Evolutionary conservation across 2,888 invertebrate species (phyloP).

Genomic region (Campoletis raptor): DNA sequence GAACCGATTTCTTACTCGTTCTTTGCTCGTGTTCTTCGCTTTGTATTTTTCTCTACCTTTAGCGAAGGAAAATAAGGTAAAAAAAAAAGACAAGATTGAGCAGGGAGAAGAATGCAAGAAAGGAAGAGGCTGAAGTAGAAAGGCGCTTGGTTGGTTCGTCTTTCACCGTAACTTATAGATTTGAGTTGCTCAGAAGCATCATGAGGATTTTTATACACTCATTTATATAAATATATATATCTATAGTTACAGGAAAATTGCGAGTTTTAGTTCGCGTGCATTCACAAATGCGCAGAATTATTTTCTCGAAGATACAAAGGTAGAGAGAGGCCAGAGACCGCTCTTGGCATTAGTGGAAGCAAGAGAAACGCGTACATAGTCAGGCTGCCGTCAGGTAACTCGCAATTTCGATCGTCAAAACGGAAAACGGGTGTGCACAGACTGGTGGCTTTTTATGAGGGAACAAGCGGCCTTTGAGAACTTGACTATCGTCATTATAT

Average conservation of each 20-base stretch:
- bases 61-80: conserved; percentile 2
- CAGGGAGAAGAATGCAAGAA: conserved; percentile 2
- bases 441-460: conserved; percentile 72
- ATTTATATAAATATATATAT: background rate
- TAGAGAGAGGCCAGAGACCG: conserved; percentile 19
- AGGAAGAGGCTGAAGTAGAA: conserved; percentile 36
- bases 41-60: conserved; percentile 47
- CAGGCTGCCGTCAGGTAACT: conserved; percentile 52
- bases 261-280: conserved; percentile 64
- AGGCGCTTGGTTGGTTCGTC: conserved; percentile 21
- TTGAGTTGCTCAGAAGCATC: conserved; percentile 76
- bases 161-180: conserved; percentile 13
- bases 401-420: conserved; percentile 74
- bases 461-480: conserved; percentile 30
- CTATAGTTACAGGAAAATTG: conserved; percentile 82
- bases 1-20: conserved; percentile 63
- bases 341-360: conserved; percentile 48
- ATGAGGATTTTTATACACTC: conserved; percentile 27
- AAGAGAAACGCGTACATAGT: conserved; percentile 55
- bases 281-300: conserved; percentile 37
- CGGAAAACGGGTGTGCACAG: conserved; percentile 60
- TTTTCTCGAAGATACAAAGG: conserved; percentile 36
- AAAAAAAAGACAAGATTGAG: conserved; percentile 9
- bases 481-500: conserved; percentile 32
- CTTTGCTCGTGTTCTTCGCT: conserved; percentile 24